These are phyloP conservation scores for Agapornis canus DNA, from an alignment of 2,797 vertebrate species.

Conservation along the genomic window DNA sequence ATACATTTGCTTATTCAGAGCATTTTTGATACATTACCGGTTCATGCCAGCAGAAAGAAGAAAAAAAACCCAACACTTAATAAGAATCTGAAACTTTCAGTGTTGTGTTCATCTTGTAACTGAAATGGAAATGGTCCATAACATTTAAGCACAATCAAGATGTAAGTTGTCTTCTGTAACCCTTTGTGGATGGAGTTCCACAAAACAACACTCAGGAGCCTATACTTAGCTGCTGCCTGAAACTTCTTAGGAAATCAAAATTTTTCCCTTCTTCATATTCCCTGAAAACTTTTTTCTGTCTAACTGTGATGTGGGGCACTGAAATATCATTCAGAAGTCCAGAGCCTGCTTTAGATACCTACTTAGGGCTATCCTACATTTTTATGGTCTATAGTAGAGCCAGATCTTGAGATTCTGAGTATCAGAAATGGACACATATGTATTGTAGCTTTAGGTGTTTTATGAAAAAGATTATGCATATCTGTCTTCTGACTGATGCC, in stretches of 20 bases:
- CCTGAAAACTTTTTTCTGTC: not conserved
- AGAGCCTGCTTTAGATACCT: not conserved
- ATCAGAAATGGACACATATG: not conserved
- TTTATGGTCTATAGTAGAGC: not conserved
- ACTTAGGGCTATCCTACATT: not conserved
- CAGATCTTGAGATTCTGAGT: not conserved
- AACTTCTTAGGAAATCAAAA: not conserved
- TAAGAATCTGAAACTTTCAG: not conserved
- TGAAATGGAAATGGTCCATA: not conserved
- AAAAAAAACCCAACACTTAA: no score
- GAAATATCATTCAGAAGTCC: not conserved
- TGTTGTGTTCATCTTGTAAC: not conserved
- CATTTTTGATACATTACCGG: not conserved
- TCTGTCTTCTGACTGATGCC: not conserved
- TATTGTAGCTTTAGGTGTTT: not conserved
- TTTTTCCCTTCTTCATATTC: not conserved
- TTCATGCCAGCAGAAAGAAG: not conserved
- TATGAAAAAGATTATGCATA: not conserved
- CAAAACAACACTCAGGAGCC: not conserved
- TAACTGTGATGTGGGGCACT: not conserved
- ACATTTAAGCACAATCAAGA: not conserved
- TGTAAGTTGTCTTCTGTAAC: not conserved
- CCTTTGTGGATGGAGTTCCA: not conserved
- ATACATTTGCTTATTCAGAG: not conserved
- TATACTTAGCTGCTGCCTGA: not conserved